phyloP scores from a whole-genome alignment of 2,797 vertebrate genomes.

The Gymnothorax reevesii region DNA sequence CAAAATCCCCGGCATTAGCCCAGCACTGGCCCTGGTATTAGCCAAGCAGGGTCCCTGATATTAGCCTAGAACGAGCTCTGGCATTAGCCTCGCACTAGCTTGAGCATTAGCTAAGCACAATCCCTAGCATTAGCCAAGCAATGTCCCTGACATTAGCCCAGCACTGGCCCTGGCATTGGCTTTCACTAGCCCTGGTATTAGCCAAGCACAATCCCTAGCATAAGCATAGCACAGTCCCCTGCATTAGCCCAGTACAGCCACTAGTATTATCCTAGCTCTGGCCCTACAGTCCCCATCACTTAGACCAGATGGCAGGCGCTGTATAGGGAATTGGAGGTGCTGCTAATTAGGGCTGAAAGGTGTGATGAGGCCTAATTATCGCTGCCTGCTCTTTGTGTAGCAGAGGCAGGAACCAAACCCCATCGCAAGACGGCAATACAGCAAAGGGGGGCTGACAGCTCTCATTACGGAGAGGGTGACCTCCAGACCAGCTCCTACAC shows the following conservation, averaged over 20 bases:
- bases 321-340: constrained; percentile 22
- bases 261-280: background rate
- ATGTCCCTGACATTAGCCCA: background rate
- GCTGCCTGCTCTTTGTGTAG: constrained; percentile 39
- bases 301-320: background rate
- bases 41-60: too few species aligned
- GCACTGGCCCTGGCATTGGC: background rate
- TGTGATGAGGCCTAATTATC: constrained; percentile 80
- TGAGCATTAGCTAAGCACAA: too few species aligned
- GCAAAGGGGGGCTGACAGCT: background rate
- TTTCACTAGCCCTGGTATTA: too few species aligned
- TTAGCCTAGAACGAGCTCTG: too few species aligned
- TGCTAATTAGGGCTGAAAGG: constrained; percentile 73
- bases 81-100: too few species aligned
- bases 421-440: background rate
- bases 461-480: background rate
- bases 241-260: too few species aligned
- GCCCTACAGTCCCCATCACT: background rate
- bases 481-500: background rate
- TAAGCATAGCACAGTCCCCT: too few species aligned
- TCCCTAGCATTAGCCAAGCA: too few species aligned
- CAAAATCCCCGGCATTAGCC: too few species aligned
- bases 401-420: background rate
- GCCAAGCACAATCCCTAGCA: too few species aligned
- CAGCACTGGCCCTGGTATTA: too few species aligned